Evolutionary conservation across 2,113 vertebrate genomes (phyloP), one percentile per base, ranked within the genome.

Genomic region (Poecilia latipinna): DNA sequence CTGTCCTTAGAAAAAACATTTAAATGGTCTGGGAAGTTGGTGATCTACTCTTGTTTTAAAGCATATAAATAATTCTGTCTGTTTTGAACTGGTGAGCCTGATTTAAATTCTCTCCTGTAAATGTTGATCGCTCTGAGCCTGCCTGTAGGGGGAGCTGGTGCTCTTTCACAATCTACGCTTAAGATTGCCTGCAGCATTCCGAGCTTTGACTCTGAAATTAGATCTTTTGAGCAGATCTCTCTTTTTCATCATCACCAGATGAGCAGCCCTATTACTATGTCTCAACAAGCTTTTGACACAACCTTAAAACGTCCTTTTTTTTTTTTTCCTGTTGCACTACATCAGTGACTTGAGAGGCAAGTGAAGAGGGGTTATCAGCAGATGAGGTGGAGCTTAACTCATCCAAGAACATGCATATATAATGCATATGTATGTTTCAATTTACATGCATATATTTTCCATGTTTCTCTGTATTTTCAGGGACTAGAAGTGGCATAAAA

Each of bases 131-230:
- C 61, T 29, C 44, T 37, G 24, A 32, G 3, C 19, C 2, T 72
- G 77, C 72, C 89, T 63, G 37, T 82, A 88, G 92, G 87, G 85
- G 92, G 89, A 73, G 90, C 87, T 90, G 57, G 68, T 74, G 88
- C 77, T 64, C 88, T 86, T 82, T 48, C 67, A n/a, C 19, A 44
- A 37, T 37, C n/a, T 4, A 12, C 28, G 17, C 68, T 44, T 8
- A 33, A 61, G 44, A 44, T 11, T 70, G 72, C 79, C 79, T 62
- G 26, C 69, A 85, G 83, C 82, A 74, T 77, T 84, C 63, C 57
- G 51, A 37, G 83, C 78, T 74, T 62, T 69, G 66, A 67, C 62
- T 75, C 74, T 77, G 80, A 83, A 84, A 89, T 84, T 70, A 87
- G 66, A 86, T 83, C 65, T 65, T 89, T 78, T 54, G 82, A 86